A percentile compares a stretch with the other conserved stretches of the same genome.
phyloP scores from a whole-genome alignment of 2,888 invertebrate genomes.

The Nomada fucata region DNA sequence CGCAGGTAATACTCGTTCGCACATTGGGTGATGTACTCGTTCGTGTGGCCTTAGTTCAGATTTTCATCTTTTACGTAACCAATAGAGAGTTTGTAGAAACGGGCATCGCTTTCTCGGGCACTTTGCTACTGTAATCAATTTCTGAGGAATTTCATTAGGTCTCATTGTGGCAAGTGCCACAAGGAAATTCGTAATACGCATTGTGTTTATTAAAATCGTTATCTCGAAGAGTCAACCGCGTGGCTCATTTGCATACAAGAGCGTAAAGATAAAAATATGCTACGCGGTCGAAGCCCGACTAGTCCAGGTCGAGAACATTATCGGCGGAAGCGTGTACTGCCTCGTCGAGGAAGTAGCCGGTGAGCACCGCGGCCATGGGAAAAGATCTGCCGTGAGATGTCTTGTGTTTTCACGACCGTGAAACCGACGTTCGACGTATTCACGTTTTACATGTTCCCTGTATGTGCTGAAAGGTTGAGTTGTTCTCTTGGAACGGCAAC shows the following conservation, averaged over 20 bases:
- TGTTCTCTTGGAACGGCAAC: slow-evolving; percentile 27
- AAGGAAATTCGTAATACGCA: no score
- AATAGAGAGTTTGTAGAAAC: slow-evolving; percentile 30
- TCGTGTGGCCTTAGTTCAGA: slow-evolving; percentile 32
- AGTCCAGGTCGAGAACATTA: slow-evolving; percentile 45
- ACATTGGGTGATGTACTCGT: slow-evolving; percentile 4
- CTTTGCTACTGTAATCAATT: not conserved
- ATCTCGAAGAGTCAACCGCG: not conserved
- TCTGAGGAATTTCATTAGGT: not conserved
- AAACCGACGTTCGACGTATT: slow-evolving; percentile 47
- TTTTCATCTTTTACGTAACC: slow-evolving; percentile 39
- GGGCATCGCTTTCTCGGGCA: slow-evolving; percentile 53
- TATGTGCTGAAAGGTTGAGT: slow-evolving; percentile 25
- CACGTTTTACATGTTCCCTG: slow-evolving; percentile 21
- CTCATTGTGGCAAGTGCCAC: not conserved
- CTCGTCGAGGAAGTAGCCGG: slow-evolving; percentile 53
- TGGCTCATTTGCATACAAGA: slow-evolving; percentile 43
- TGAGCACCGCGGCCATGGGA: slow-evolving; percentile 60
- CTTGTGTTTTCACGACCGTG: slow-evolving; percentile 57
- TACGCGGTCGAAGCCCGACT: slow-evolving; percentile 3
- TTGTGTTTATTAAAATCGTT: no score
- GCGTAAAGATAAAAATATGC: not conserved
- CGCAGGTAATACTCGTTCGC: not conserved
- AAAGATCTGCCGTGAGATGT: slow-evolving; percentile 52
- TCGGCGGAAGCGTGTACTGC: slow-evolving; percentile 51